Evolutionary conservation across 2,113 vertebrate genomes (phyloP), one percentile per base, ranked within the genome.

Genomic region (Phaethon lepturus): DNA sequence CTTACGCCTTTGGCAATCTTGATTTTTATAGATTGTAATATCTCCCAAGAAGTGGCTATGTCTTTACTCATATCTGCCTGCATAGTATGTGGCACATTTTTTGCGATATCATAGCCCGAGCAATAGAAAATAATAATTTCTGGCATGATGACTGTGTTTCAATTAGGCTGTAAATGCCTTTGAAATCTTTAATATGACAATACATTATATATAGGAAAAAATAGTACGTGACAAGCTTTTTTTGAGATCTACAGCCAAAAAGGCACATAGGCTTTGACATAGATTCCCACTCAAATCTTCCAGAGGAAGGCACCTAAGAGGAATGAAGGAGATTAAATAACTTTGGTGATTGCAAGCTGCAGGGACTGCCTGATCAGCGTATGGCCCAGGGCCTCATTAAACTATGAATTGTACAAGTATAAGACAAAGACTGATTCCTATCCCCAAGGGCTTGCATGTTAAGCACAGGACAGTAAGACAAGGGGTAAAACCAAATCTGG

Each of bases 221-320:
- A 11, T 29, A 35, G 13, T 9, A 9, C 6, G 1, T 67, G n/a
- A n/a, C 12, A 72, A 79, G 7, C 1, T 28, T 67, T 59, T 49
- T 29, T 66, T 45, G 33, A 66, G 45, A 49, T 31, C 12, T 23
- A 50, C 16, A 33, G 4, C 18, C 10, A 24, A 53, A 73, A 64
- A 55, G 1, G 0, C 23, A 33, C 6, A 22, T 2, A 31, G 10
- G 8, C 4, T 50, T 84, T 58, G 19, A 56, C 13, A 60, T 2
- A 50, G 31, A 44, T 64, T 78, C 13, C 26, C 15, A 29, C 26
- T 71, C 18, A 67, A 40, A 74, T n/a, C 29, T 82, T 23, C 35
- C 33, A 50, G 29, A 69, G 23, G 6, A 83, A 67, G 40, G 3
- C 20, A 67, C 26, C 25, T 78, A 33, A 23, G 16, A 10, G 29